Evolutionary conservation across 2,888 invertebrate genomes (phyloP), one percentile per base, ranked within the genome.

Genomic region (Sylvicola cinctus): DNA sequence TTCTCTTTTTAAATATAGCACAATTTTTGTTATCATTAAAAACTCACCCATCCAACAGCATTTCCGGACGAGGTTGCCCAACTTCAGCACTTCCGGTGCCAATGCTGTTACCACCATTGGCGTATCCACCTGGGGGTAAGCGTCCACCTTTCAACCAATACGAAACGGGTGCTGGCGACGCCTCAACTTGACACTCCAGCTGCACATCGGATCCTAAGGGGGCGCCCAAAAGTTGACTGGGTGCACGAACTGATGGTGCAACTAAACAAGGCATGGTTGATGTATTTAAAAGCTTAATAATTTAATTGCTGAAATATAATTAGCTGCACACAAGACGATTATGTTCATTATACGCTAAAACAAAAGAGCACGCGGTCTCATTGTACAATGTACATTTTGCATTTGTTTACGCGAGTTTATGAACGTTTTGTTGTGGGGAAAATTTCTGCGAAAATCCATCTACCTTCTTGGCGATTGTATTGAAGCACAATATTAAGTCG

Each of bases 191-290:
- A 52, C 88, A 88, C 52, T 84, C 78, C 30, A 88, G 61, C 44
- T 78, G 75, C 23, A 88, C 84, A 53, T 85, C 79, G 1, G 81
- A 83, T 34, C 80, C 80, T 29, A 84, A 58, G 2, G 87, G 85
- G 2, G 85, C 80, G 13, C 88, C 87, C 32, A 88, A 63, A 46
- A 88, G 63, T 60, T 88, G 87, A 58, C 83, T 85, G 45, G 84
- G 79, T 45, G 84, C 84, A 62, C 78, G 81, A 41, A 88, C 81
- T 49, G 77, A 74, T 20, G 88, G 88, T 34, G 80, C 76, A 64
- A 90, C 88, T 88, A 65, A 31, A 53, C 53, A 30, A n/a, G n/a
- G n/a, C 25, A 31, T 23, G 26, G 20, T 28, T 12, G 17, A 28
- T 36, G 28, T 23, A 29, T 14, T 12, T 7, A 31, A 38, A 33